Evolutionary conservation across 2,797 vertebrate genomes (phyloP), one percentile per base, ranked within the genome.

Genomic region (Anas flavirostris): DNA sequence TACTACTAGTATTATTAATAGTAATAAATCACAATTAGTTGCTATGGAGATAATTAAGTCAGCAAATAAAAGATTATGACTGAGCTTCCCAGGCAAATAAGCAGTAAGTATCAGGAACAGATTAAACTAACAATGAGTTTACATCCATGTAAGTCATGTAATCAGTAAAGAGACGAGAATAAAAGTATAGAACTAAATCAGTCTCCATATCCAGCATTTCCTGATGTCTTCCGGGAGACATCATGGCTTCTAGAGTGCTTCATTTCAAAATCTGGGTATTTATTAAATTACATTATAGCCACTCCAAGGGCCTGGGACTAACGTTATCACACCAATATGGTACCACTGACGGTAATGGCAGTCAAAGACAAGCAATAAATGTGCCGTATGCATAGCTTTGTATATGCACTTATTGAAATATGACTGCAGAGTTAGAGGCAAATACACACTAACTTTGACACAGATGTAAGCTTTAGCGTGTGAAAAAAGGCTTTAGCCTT

Each of bases 11-110:
- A 68, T 58, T 73, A 64, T 56, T 84, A 90, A 17, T 84, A 37
- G 35, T 48, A 90, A 76, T 88, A 86, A 90, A 68, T 86, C 31
- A 90, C 12, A 84, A 58, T 84, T 84, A 70, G 77, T 77, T 93
- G 37, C 64, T 86, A 41, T 55, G 60, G 83, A 92, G 48, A 66
- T 46, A 88, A 78, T 79, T 79, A 91, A 67, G 29, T 68, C 39
- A 62, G 48, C 56, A 94, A 93, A 86, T 76, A 86, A 78, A 86
- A 95, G 15, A 84, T 62, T 88, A 74, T 56, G 19, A 88, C 39
- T 31, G 31, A 84, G 22, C 10, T 92, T 86, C 52, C 5, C 2
- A 91, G 68, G 60, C 31, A 91, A 88, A 88, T 33, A 76, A 91
- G 67, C 11, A 73, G 18, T 35, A 89, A 82, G 29, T 28, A 67